Evolutionary conservation across 2,888 invertebrate species (phyloP), one percentile per base, ranked within the genome.

Genomic region (Rhingia rostrata): DNA sequence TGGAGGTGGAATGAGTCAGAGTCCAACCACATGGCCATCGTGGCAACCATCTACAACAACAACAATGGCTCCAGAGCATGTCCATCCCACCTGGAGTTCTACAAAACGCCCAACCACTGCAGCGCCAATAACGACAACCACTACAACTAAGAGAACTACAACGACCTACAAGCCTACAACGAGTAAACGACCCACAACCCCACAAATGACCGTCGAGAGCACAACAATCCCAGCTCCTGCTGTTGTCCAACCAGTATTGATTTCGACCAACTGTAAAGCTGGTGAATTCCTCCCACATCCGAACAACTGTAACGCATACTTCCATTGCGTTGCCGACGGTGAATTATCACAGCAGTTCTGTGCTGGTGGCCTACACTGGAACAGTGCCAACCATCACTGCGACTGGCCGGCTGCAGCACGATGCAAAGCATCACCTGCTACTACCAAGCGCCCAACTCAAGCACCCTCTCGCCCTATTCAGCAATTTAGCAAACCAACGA

Each of bases 361-460:
- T 88, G 95, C 96, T 0, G 95, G 95, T 0, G 96, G 96, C 4
- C 90, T 97, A 53, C 96, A 97, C 89, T 97, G 96, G 96, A 95
- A 96, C 87, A 91, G 92, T 30, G 88, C 92, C 0, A 92, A 92
- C 60, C 93, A 93, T 47, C 93, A 95, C 49, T 97, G 97, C 88
- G 97, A 97, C 89, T 97, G 97, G 97, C 97, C 97, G 0, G 92
- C 92, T 53, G 93, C 92, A 41, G 96, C 96, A 0, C 94, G 95
- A 87, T 97, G 97, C 89, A 91, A 89, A 37, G 89, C 81, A 0
- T 86, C 82, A 6, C 86, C 87, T 4, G 74, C 86, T 39, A 86
- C 82, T 14, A 81, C 74, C 22, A 53, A 54, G 9, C 10, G 35
- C 5, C 92, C 92, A 4, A 87, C 87, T 2, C 89, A 92, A 6